These are phyloP conservation scores for Drosophila ohnishii DNA, from an alignment of 1,140 invertebrate genomes.

Conservation along the genomic window DNA sequence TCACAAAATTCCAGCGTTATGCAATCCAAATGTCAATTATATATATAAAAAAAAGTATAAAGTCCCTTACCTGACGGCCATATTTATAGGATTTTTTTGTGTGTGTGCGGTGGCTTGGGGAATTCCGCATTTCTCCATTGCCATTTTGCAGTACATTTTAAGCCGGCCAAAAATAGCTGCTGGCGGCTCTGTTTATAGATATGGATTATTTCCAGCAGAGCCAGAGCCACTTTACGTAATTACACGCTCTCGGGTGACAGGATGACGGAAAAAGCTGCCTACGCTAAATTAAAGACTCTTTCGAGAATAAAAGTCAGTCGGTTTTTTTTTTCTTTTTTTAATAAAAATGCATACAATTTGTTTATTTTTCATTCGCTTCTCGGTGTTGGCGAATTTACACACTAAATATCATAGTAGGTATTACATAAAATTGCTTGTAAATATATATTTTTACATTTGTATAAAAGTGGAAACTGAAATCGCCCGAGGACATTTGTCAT, in stretches of 20 bases:
- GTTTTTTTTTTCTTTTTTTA: slow-evolving; percentile 21
- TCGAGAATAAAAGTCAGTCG: slow-evolving; percentile 1
- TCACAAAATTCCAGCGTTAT: slow-evolving; percentile 2
- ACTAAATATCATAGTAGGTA: slow-evolving; percentile 55
- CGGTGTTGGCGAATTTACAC: slow-evolving; percentile 51
- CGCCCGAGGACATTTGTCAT: slow-evolving; percentile 44
- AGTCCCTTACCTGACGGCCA: slow-evolving; percentile 11
- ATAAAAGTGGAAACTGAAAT: slow-evolving; percentile 57
- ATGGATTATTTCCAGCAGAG: slow-evolving; percentile 22
- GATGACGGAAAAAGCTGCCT: not conserved
- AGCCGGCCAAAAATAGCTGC: slow-evolving; percentile 41
- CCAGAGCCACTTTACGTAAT: slow-evolving; percentile 51
- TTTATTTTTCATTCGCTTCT: slow-evolving; percentile 59
- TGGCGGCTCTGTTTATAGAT: slow-evolving; percentile 3
- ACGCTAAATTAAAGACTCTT: not conserved
- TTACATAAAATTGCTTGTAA: slow-evolving; percentile 60
- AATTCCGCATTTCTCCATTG: not conserved
- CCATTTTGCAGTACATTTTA: slow-evolving; percentile 15
- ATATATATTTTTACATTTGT: slow-evolving; percentile 48
- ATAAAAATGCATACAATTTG: slow-evolving; percentile 69
- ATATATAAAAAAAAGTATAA: not conserved
- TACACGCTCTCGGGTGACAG: slow-evolving; percentile 10
- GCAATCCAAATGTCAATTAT: slow-evolving; percentile 25
- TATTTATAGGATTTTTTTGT: slow-evolving; percentile 16
- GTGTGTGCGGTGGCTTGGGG: not conserved